Evolutionary conservation across 1,140 invertebrate species (phyloP).

Genomic region (Anastrepha ludens): DNA sequence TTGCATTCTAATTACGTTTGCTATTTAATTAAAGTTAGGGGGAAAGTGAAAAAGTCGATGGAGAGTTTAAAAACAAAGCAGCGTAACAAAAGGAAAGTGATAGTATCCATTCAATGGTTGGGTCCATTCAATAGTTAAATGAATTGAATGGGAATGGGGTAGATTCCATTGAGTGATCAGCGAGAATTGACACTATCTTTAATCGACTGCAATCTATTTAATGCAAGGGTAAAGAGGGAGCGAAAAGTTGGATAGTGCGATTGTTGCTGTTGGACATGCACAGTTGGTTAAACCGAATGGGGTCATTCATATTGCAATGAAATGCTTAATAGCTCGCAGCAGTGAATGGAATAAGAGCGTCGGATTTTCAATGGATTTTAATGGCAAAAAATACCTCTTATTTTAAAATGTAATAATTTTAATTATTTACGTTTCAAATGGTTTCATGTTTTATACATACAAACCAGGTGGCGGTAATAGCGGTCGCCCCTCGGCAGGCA

Average conservation of each 20-base stretch:
- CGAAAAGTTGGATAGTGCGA: background rate
- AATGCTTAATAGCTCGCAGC: background rate
- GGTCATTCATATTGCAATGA: background rate
- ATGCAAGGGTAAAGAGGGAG: background rate
- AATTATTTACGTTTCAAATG: no score
- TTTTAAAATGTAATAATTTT: no score
- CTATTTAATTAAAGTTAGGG: conserved; percentile 70
- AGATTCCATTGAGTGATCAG: background rate
- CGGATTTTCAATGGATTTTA: no score
- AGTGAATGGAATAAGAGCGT: no score
- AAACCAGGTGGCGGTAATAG: no score
- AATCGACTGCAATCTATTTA: background rate
- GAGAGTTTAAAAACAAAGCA: background rate
- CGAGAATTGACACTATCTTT: background rate
- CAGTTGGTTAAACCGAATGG: background rate
- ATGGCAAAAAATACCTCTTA: no score
- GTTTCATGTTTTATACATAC: no score
- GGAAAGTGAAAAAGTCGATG: background rate
- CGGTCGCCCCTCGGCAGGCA: no score
- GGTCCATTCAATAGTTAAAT: background rate
- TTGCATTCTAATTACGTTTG: conserved; percentile 74
- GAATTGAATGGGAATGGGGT: background rate
- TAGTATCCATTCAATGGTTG: background rate
- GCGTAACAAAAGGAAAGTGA: background rate
- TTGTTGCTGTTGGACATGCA: background rate